phyloP scores from a whole-genome alignment of 2,797 vertebrate genomes.

The Sciaenops ocellatus region DNA sequence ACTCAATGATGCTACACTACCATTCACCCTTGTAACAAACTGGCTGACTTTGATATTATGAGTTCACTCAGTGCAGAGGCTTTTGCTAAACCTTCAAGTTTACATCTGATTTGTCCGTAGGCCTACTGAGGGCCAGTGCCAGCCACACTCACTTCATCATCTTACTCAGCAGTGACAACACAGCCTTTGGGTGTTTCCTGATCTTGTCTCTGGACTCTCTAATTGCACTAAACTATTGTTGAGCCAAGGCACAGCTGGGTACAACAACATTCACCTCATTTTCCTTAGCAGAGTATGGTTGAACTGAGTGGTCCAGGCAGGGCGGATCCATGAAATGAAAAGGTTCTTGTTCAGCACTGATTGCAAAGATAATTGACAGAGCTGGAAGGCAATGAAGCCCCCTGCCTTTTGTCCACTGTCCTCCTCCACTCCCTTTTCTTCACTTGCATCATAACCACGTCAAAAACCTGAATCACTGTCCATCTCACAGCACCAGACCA shows the following conservation, averaged over 20 bases:
- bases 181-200: conserved; percentile 69
- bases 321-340: conserved; percentile 54
- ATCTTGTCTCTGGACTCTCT: conserved; percentile 66
- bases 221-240: conserved; percentile 58
- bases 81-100: conserved; percentile 53
- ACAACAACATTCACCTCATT: conserved; percentile 62
- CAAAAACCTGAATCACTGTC: conserved; percentile 23
- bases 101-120: conserved; percentile 61
- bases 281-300: conserved; percentile 28
- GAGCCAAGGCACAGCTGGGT: conserved; percentile 67
- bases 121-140: conserved; percentile 58
- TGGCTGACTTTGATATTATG: conserved; percentile 6
- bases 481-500: not conserved
- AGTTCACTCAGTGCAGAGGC: conserved; percentile 48
- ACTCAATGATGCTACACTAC: not conserved
- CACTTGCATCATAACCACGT: conserved; percentile 42
- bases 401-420: conserved; percentile 20
- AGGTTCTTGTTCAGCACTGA: conserved; percentile 69
- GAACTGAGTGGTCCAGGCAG: conserved; percentile 51
- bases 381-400: conserved; percentile 43
- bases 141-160: conserved; percentile 73
- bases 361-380: conserved; percentile 64
- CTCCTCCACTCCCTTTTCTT: conserved; percentile 1
- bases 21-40: conserved; percentile 18
- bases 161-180: conserved; percentile 66